A percentile compares a stretch with the other conserved stretches of the same genome.
These are phyloP conservation scores for Tridacna crocea DNA, from an alignment of 2,888 invertebrate species.

Conservation along the genomic window DNA sequence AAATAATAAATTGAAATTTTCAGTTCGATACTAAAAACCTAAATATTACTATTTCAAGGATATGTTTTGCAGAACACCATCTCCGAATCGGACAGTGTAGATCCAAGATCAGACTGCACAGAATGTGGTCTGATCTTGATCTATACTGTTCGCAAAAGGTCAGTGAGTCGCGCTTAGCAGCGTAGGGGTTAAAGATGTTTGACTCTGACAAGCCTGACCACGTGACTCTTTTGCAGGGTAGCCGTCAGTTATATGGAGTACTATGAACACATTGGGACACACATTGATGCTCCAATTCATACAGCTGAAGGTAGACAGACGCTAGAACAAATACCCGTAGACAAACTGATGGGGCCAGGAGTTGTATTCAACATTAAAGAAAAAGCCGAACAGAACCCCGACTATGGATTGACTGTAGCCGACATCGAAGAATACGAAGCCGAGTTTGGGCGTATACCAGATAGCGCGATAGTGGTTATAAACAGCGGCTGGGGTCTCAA, in stretches of 20 bases:
- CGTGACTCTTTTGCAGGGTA: background rate
- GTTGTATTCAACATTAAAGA: slow-evolving; percentile 20
- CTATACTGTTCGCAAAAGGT: too few relatives aligned
- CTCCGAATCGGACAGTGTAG: too few relatives aligned
- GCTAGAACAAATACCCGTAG: slow-evolving; percentile 4
- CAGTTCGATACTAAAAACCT: too few relatives aligned
- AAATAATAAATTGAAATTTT: too few relatives aligned
- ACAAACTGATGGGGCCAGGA: slow-evolving; percentile 26
- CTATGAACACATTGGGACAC: slow-evolving; percentile 20
- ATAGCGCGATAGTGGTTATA: background rate
- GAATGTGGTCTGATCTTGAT: too few relatives aligned
- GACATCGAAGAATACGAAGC: slow-evolving; percentile 17
- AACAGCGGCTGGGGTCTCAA: slow-evolving; percentile 10
- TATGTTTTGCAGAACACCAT: too few relatives aligned
- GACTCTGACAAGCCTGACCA: too few relatives aligned
- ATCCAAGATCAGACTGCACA: too few relatives aligned
- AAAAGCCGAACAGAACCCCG: slow-evolving; percentile 9
- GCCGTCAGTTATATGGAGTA: slow-evolving; percentile 3
- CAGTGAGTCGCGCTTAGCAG: too few relatives aligned
- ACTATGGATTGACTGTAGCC: slow-evolving; percentile 15
- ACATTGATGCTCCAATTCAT: slow-evolving; percentile 22
- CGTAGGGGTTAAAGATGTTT: too few relatives aligned
- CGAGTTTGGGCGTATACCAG: slow-evolving; percentile 6
- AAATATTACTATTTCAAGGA: too few relatives aligned
- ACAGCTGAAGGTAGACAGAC: slow-evolving; percentile 2